Evolutionary conservation across 2,797 vertebrate species (phyloP).

Genomic region (Arnoldichthys spilopterus): DNA sequence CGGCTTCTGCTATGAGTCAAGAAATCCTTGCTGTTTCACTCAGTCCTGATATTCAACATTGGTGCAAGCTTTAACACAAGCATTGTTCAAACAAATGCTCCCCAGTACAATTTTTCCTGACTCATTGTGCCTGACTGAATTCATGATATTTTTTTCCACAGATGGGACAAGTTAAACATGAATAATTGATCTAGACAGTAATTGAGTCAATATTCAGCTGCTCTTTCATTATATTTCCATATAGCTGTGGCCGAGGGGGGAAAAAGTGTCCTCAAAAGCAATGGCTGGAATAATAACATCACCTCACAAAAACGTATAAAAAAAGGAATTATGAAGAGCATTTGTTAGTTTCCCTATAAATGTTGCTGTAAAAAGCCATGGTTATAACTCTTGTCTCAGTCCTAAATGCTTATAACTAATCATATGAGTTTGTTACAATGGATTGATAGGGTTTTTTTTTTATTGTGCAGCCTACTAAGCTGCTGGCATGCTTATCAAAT

Average conservation of each 20-base stretch:
- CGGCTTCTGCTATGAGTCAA: not conserved
- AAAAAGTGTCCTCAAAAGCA: not conserved
- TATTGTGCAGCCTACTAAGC: no score
- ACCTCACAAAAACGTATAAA: not conserved
- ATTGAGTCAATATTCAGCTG: not conserved
- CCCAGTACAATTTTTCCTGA: conserved; percentile 8
- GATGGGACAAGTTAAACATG: conserved; percentile 1
- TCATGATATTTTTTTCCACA: conserved; percentile 13
- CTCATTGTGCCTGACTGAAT: conserved; percentile 5
- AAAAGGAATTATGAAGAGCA: not conserved
- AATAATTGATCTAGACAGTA: conserved; percentile 13
- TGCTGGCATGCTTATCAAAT: no score
- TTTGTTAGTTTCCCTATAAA: not conserved
- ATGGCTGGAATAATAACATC: not conserved
- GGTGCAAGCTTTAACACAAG: not conserved
- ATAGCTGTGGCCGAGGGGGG: not conserved
- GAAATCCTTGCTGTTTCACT: not conserved
- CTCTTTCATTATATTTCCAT: not conserved
- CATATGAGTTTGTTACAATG: not conserved
- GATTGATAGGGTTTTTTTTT: no score
- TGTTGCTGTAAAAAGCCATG: not conserved
- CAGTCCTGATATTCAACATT: conserved; percentile 11
- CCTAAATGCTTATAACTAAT: not conserved
- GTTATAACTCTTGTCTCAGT: not conserved
- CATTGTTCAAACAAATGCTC: not conserved